Percentiles rank a stretch among this genome's conserved stretches.
Conservation (phyloP, 2,888 invertebrate species). For the Aporophyla nigra region DNA sequence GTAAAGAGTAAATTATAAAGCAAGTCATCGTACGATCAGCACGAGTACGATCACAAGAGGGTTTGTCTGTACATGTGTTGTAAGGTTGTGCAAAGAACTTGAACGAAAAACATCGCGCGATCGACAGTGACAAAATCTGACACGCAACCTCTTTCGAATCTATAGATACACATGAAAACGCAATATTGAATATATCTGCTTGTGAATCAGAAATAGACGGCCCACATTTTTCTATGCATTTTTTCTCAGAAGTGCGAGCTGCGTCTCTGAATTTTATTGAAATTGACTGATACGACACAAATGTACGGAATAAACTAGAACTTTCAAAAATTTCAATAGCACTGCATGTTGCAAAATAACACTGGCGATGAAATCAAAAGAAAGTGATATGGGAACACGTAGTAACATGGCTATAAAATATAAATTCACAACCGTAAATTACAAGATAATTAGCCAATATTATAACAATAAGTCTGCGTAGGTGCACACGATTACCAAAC, state of each 20-base stretch:
- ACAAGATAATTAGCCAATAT: conserved; percentile 40
- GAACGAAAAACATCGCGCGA: conserved; percentile 59
- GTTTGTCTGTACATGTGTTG: conserved; percentile 52
- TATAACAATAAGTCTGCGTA: conserved; percentile 44
- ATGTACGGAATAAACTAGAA: not conserved
- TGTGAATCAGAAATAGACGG: conserved; percentile 58
- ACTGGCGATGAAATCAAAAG: not conserved
- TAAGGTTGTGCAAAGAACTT: conserved; percentile 63
- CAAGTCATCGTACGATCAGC: conserved; percentile 54
- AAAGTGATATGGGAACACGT: not conserved
- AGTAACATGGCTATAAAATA: conserved; percentile 5
- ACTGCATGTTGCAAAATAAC: not conserved
- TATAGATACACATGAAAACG: conserved; percentile 54
- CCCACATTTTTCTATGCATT: conserved; percentile 42
- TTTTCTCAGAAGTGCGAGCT: conserved; percentile 1
- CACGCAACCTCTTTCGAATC: conserved; percentile 58
- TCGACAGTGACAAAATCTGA: conserved; percentile 66
- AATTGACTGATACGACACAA: not conserved
- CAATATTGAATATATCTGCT: conserved; percentile 37
- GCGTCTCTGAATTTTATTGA: not conserved
- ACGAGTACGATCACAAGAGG: conserved; percentile 43
- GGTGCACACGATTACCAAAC: conserved; percentile 72
- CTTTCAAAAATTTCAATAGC: not conserved
- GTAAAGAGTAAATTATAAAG: conserved; percentile 64
- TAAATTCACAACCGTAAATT: conserved; percentile 11